Base-by-base conservation (phyloP, 2,113 vertebrate species). In the Triplophysa siluroides region DNA sequence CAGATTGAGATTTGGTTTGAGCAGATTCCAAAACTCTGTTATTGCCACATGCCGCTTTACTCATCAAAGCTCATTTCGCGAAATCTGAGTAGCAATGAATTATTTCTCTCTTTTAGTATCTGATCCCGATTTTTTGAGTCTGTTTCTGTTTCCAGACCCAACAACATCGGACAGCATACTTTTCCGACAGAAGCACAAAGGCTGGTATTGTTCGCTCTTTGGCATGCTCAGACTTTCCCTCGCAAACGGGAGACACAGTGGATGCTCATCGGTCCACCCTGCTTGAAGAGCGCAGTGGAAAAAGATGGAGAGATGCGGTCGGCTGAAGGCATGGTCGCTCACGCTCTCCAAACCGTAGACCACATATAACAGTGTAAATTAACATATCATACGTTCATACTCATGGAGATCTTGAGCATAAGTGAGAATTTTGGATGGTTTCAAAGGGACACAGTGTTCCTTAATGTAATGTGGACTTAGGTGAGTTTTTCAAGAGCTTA, bases 1-100 rank as follows among this genome's bases (percentile, higher is more conserved):
- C 60, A 70, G 63, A 69, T 45, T 64, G 8, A 26, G 8, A 13
- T 19, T 78, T 63, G 29, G 18, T 68, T 69, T 83, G 58, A 80
- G 70, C 75, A 54, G 41, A 52, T 26, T 70, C 23, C 73, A 81
- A 75, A 77, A 76, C 24, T 52, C 29, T 79, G n/a, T 41, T 79
- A 71, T 50, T 75, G 73, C 68, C 77, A 82, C 80, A 82, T 58
- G 58, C 52, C 41, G 18, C 16, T 71, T 41, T 45, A 5, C 71
- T 26, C 73, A 75, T 75, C 58, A 75, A 75, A 74, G 71, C 73
- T 23, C 41, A 50, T 19, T 63, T n/a, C 47, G 54, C 29, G 16
- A 12, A 8, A 72, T 16, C 11, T 43, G 38, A 43, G 21, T 10
- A 38, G 71, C 33, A 61, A 18, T 74, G 54, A 74, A 13, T 60